Evolutionary conservation across 2,888 invertebrate species (phyloP).

Genomic region (Drosophila antonietae): DNA sequence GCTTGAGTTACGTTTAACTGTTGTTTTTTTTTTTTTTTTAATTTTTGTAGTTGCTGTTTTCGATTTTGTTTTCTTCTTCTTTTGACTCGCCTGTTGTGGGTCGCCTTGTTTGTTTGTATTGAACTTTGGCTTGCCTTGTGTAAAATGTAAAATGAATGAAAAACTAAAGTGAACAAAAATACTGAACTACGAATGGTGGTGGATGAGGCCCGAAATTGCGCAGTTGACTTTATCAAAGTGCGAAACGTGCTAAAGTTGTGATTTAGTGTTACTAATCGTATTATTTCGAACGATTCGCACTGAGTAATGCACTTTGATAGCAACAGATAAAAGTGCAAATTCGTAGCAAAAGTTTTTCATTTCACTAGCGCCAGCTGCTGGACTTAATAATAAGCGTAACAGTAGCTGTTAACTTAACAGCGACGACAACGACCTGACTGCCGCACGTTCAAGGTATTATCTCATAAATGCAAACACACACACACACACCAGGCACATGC

Average conservation of each 20-base stretch:
- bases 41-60: not conserved
- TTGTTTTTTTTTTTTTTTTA: slow-evolving; percentile 4
- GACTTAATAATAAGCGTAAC: slow-evolving; percentile 25
- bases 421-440: slow-evolving; percentile 75
- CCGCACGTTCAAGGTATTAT: slow-evolving; percentile 81
- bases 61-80: not conserved
- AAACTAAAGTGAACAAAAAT: slow-evolving; percentile 25
- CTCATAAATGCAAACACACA: slow-evolving; percentile 61
- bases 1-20: slow-evolving; percentile 29
- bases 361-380: slow-evolving; percentile 47
- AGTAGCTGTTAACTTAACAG: slow-evolving; percentile 24
- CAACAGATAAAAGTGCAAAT: slow-evolving; percentile 9
- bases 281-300: not conserved
- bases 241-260: slow-evolving; percentile 19
- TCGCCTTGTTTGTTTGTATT: slow-evolving; percentile 33
- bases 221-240: slow-evolving; percentile 44
- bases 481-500: slow-evolving; percentile 21
- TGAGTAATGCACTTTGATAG: slow-evolving; percentile 38
- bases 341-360: slow-evolving; percentile 57
- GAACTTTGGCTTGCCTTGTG: slow-evolving; percentile 48
- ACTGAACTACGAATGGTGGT: slow-evolving; percentile 14
- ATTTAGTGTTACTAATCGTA: slow-evolving; percentile 1
- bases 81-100: slow-evolving; percentile 39
- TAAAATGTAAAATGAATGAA: slow-evolving; percentile 33
- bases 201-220: slow-evolving; percentile 48